These are phyloP conservation scores for Horisme vitalbata DNA, from an alignment of 2,888 invertebrate species.

Conservation along the genomic window DNA sequence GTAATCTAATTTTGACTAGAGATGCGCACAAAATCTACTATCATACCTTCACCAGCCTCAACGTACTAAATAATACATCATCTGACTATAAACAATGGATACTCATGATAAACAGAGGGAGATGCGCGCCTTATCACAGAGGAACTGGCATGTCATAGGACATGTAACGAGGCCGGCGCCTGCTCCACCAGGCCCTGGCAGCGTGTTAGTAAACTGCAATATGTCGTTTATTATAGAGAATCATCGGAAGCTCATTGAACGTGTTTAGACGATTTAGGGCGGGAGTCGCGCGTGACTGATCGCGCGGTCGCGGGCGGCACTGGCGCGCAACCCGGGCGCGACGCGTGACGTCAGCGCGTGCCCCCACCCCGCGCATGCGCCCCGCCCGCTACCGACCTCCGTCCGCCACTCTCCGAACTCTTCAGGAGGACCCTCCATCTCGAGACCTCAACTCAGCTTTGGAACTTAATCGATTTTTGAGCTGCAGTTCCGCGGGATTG, in stretches of 20 bases:
- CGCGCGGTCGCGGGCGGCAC: slow-evolving; percentile 77
- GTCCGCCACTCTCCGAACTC: slow-evolving; percentile 66
- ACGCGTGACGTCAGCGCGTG: slow-evolving; percentile 74
- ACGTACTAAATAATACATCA: slow-evolving; percentile 30
- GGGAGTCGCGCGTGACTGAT: slow-evolving; percentile 71
- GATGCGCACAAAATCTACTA: slow-evolving; percentile 11
- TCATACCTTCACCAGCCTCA: slow-evolving; percentile 17
- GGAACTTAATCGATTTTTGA: slow-evolving; percentile 80
- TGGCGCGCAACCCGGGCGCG: slow-evolving; percentile 72
- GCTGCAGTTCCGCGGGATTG: slow-evolving; percentile 71
- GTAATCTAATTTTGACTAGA: slow-evolving; percentile 20
- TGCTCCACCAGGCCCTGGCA: slow-evolving; percentile 27
- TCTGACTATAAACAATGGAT: slow-evolving; percentile 41
- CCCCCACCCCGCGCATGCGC: slow-evolving; percentile 73
- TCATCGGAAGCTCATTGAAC: slow-evolving; percentile 73
- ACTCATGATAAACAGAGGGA: slow-evolving; percentile 46
- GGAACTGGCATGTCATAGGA: slow-evolving; percentile 39
- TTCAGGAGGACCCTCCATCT: slow-evolving; percentile 75
- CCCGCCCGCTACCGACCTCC: slow-evolving; percentile 37
- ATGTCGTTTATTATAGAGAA: slow-evolving; percentile 58
- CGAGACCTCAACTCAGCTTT: slow-evolving; percentile 78
- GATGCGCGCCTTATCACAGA: slow-evolving; percentile 38
- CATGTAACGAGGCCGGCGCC: slow-evolving; percentile 40
- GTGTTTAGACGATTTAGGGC: slow-evolving; percentile 61
- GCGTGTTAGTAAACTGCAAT: slow-evolving; percentile 38